Evolutionary conservation across 2,797 vertebrate genomes (phyloP).

Genomic region (Malurus leucopterus): DNA sequence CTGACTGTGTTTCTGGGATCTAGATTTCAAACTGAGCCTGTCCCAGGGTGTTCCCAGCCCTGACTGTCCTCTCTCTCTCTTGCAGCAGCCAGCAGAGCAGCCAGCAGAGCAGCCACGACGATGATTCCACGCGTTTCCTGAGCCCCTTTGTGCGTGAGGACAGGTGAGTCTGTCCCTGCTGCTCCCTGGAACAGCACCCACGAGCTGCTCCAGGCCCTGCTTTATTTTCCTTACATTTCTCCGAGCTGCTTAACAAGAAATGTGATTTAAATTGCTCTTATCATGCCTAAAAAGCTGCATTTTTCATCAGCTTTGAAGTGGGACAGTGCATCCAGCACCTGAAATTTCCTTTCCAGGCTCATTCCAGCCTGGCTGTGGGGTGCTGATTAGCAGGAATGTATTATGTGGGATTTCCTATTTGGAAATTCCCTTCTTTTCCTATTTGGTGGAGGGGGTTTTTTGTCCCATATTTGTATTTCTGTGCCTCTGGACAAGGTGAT

Average conservation of each 20-base stretch:
- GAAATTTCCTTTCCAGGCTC: not conserved
- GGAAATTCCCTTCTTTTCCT: too few species aligned
- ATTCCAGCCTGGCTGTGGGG: not conserved
- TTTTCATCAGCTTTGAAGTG: accelerated
- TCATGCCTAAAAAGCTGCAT: accelerated
- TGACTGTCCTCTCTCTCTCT: not conserved
- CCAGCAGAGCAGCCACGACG: conserved; percentile 89
- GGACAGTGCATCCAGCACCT: not conserved
- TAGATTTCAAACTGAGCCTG: too few species aligned
- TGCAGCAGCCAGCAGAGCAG: conserved; percentile 69
- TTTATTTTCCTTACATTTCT: accelerated
- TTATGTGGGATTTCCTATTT: too few species aligned
- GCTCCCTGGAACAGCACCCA: accelerated
- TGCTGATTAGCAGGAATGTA: too few species aligned
- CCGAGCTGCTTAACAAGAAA: not conserved
- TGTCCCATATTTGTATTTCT: too few species aligned
- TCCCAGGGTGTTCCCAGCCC: too few species aligned
- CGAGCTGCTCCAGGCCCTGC: not conserved
- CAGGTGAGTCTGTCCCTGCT: conserved; percentile 66
- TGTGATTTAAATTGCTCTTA: accelerated
- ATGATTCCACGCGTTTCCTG: conserved; percentile 84
- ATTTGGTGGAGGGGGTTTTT: too few species aligned
- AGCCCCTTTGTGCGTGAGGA: conserved; percentile 80
- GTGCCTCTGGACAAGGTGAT: too few species aligned
- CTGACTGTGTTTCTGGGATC: too few species aligned